Conservation (phyloP, 2,888 invertebrate genomes). For the Laothoe populi region DNA sequence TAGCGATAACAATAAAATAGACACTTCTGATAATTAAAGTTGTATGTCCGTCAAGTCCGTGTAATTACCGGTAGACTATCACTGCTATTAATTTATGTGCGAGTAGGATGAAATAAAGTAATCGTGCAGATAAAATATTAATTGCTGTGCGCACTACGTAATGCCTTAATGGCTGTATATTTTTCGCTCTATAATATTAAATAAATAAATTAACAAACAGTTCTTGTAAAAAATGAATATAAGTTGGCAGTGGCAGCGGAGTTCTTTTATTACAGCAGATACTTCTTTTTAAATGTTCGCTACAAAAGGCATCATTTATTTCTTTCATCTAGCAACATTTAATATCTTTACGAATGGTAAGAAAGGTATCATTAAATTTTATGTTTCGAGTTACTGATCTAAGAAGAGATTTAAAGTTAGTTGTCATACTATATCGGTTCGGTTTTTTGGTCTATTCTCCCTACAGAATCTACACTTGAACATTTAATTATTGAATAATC, state of each 20-base stretch:
- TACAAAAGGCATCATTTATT: background rate
- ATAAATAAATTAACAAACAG: background rate
- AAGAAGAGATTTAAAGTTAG: background rate
- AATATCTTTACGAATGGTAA: too few relatives aligned
- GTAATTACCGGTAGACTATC: too few relatives aligned
- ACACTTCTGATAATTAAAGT: too few relatives aligned
- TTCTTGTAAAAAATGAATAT: conserved; percentile 9
- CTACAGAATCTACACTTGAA: too few relatives aligned
- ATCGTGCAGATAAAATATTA: background rate
- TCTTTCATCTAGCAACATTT: too few relatives aligned
- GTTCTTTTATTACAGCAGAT: background rate
- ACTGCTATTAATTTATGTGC: background rate
- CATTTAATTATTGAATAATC: too few relatives aligned
- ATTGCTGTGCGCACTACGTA: background rate
- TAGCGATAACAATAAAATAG: too few relatives aligned
- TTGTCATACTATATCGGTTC: background rate
- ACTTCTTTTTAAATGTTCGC: background rate
- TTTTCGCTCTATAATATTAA: background rate
- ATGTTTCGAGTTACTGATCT: too few relatives aligned
- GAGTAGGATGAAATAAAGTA: background rate
- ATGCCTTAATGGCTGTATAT: conserved; percentile 2
- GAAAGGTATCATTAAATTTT: too few relatives aligned
- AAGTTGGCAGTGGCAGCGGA: background rate
- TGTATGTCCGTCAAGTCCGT: too few relatives aligned
- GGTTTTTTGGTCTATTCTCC: background rate